Evolutionary conservation across 2,888 invertebrate species (phyloP).

Genomic region (Mechanitis messenoides): DNA sequence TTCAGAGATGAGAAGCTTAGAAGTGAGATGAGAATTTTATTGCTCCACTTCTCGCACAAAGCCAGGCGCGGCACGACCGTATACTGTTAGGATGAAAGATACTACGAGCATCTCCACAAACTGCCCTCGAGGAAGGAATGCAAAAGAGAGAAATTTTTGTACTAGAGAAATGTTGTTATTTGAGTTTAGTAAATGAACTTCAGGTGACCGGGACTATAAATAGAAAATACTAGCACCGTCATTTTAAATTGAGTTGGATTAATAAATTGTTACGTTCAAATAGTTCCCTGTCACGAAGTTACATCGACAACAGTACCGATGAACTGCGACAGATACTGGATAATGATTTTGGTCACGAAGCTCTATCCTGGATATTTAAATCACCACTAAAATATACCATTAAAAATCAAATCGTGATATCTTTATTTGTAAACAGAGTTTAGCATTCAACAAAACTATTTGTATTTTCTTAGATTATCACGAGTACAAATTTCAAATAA

Average conservation of each 20-base stretch:
- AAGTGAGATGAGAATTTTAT: background rate
- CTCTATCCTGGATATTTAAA: background rate
- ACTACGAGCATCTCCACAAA: too few species aligned
- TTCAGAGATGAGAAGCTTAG: conserved; percentile 9
- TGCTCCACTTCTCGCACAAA: background rate
- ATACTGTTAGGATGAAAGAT: too few species aligned
- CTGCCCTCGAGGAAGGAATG: background rate
- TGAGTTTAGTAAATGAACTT: background rate
- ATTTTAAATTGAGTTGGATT: conserved; percentile 4
- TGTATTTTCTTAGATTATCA: too few species aligned
- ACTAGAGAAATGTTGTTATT: background rate
- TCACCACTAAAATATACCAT: too few species aligned
- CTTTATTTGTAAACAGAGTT: too few species aligned
- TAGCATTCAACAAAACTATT: too few species aligned
- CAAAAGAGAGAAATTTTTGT: background rate
- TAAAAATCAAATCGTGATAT: too few species aligned
- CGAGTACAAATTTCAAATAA: too few species aligned
- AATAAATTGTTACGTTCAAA: conserved; percentile 4
- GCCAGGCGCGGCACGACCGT: background rate
- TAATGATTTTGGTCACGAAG: conserved; percentile 1
- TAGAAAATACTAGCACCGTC: background rate
- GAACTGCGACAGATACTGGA: background rate
- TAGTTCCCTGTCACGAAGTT: background rate
- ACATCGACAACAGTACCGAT: background rate
- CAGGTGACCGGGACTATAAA: background rate